Evolutionary conservation across 2,888 invertebrate species (phyloP), one percentile per base, ranked within the genome.

Genomic region (Caprella mutica): DNA sequence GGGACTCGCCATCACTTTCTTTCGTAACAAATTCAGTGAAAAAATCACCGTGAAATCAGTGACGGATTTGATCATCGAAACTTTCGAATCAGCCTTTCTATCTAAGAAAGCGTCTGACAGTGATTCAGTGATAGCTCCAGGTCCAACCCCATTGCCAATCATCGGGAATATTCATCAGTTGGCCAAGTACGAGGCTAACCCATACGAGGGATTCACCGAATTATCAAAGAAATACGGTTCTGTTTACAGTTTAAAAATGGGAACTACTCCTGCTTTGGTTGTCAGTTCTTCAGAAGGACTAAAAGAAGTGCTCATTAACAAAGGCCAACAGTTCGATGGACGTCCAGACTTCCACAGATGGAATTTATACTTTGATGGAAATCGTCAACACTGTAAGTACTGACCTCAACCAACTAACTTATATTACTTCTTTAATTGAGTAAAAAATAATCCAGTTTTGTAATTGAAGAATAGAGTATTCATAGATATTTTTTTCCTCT

Each of bases 291-390:
- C 43, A 39, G 60, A 65, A 26, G 56, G 51, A n/a, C 56, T 62
- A 52, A 61, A 60, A 33, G 66, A 66, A 38, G 66, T 66, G n/a
- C 66, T 66, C 42, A 46, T 65, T 54, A 56, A 77, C 6, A 75
- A 73, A 65, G 87, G 87, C 4, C 82, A 82, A 64, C 82, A 83
- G 68, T 88, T 90, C 72, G 86, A 86, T 1, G 86, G 87, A 12
- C 77, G 90, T 9, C 88, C 89, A 0, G 81, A 88, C 70, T 88
- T 88, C 71, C 71, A 83, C 66, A 76, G 90, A 19, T 89, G 86
- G 71, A 83, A 87, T 69, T 79, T 81, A 66, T 80, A 89, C 8
- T 89, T 90, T 71, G 86, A 85, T 27, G 87, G 86, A 30, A 48
- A 65, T 51, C 50, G 62, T 12, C 58, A 66, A 24, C 58, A 59